Evolutionary conservation across 1,140 invertebrate species (phyloP), one percentile per base, ranked within the genome.

Genomic region (Chlorops oryzae): DNA sequence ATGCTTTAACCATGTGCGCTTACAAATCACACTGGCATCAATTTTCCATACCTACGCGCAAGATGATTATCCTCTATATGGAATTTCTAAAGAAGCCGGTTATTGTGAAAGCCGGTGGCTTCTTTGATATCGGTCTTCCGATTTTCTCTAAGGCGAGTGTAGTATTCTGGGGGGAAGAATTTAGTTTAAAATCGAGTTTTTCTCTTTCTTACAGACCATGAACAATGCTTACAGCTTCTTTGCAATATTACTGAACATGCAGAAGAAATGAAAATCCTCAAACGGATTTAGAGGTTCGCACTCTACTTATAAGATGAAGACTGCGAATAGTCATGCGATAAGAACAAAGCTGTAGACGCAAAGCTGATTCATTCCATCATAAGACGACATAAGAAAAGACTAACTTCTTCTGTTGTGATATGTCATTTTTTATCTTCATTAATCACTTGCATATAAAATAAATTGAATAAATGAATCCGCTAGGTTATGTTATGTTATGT

Each of bases 141-240:
- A 62, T 63, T 28, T 69, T 69, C 18, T 58, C 63, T 1, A 68
- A 68, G 59, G 65, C 65, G 17, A n/a, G 18, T 24, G 15, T 3
- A 7, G 12, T 7, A 9, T 21, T 10, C 10, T 18, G 7, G 9
- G 0, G 21, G 0, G 7, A 23, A 23, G 6, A 32, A 17, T 47
- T 24, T 0, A n/a, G 3, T 3, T n/a, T 15, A 17, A 23, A 21
- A 40, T 7, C 12, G 10, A 10, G 9, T 24, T 34, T 34, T 25
- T 12, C n/a, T 45, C 18, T 49, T 34, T 3, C 9, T 57, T 64
- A 12, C 46, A 65, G 63, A 55, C 51, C 12, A 56, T 65, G 17
- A 65, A 69, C 25, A 69, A 69, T 53, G 58, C 65, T 7, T 69
- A 68, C 39, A 65, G 61, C n/a, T 61, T 68, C 15, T 58, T 69